Evolutionary conservation across 2,113 vertebrate species (phyloP), one percentile per base, ranked within the genome.

Genomic region (Centrocercus urophasianus): DNA sequence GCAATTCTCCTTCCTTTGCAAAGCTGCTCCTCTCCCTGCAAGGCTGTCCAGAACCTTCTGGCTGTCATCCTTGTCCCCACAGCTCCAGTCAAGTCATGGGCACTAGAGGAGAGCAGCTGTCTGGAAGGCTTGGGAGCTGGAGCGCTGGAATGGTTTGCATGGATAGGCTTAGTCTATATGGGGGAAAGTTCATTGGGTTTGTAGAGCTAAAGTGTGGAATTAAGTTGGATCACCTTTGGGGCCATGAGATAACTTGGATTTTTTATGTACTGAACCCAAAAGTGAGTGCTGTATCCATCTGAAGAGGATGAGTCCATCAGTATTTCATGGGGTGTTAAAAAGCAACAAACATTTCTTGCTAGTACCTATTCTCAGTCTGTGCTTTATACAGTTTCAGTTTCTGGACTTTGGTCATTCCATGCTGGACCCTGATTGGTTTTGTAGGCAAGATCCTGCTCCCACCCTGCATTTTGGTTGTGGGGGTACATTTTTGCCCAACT

Each of bases 21-120:
- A 14, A 34, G 30, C 66, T 75, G 50, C 57, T 54, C 34, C 48
- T 70, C 36, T 34, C 50, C 28, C 70, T 59, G 77, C 69, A 60
- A 6, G 34, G 28, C 59, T 48, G 57, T 32, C 59, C 0, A 0
- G 28, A 64, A 11, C 40, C 40, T 79, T 48, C 11, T 9, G 20
- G 16, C 20, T 17, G 47, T 21, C 61, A 61, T 27, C 48, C 48
- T 73, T 0, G 0, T 69, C 81, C 76, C 45, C 65, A 17, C 1
- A 0, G 34, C 27, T 73, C 52, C 9, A 0, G 13, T 24, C 24
- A 13, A 38, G 57, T 20, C 0, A 0, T 9, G 43, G 47, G 50
- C 70, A 54, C 47, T 7, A 34, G 22, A 19, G 38, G 65, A 11
- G 30, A 50, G 32, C 48, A 14, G 13, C 1, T 3, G 8, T 30